Conservation (phyloP, 2,888 invertebrate genomes). For the Orthosia cruda region DNA sequence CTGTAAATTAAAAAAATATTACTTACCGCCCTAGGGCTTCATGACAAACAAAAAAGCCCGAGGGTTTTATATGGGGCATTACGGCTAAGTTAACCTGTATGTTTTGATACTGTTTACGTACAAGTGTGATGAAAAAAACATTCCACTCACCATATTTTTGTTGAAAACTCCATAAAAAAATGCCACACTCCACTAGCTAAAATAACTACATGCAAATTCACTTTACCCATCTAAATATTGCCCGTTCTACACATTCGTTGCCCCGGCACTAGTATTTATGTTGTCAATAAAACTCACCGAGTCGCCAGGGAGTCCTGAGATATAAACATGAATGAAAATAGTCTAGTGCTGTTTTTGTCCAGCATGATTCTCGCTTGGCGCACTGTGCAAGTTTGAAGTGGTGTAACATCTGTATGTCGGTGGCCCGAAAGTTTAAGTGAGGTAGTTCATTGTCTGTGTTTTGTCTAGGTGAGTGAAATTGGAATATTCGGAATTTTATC, state of each 20-base stretch:
- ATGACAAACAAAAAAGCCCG: too few relatives aligned
- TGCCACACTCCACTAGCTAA: slow-evolving; percentile 22
- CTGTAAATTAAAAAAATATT: too few relatives aligned
- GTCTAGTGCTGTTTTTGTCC: slow-evolving; percentile 74
- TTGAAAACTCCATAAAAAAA: slow-evolving; percentile 29
- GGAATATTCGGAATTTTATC: not conserved
- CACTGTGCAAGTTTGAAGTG: slow-evolving; percentile 52
- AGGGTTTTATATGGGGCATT: too few relatives aligned
- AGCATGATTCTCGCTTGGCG: slow-evolving; percentile 38
- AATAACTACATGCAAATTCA: slow-evolving; percentile 64
- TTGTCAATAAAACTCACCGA: slow-evolving; percentile 87
- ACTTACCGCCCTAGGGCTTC: too few relatives aligned
- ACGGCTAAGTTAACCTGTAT: too few relatives aligned
- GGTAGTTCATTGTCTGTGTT: slow-evolving; percentile 17
- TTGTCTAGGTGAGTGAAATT: slow-evolving; percentile 3
- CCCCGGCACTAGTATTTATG: slow-evolving; percentile 83
- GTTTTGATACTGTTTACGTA: too few relatives aligned
- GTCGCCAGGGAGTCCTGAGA: slow-evolving; percentile 79
- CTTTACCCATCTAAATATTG: slow-evolving; percentile 64
- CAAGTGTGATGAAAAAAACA: too few relatives aligned
- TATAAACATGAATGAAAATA: slow-evolving; percentile 87
- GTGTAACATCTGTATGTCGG: slow-evolving; percentile 30
- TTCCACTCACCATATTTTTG: slow-evolving; percentile 17
- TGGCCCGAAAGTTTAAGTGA: slow-evolving; percentile 4
- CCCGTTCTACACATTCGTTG: slow-evolving; percentile 71